phyloP scores from a whole-genome alignment of 2,113 vertebrate genomes.

The Diphyllodes magnificus region DNA sequence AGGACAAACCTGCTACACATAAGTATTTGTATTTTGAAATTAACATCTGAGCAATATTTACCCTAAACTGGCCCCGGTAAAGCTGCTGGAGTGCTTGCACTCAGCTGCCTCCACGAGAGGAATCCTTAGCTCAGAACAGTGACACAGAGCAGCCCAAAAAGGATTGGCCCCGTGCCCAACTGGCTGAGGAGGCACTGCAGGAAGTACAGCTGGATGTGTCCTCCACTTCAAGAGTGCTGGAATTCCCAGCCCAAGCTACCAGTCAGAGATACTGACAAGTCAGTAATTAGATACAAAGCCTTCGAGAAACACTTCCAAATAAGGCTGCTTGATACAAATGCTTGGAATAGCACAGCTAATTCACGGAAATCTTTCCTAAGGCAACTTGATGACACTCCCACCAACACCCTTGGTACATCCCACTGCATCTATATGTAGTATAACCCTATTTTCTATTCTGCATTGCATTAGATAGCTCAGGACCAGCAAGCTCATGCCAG shows the following conservation, averaged over 20 bases:
- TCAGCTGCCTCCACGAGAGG: background rate
- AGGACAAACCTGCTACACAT: background rate
- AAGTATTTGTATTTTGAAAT: background rate
- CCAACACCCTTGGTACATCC: background rate
- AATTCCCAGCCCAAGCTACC: background rate
- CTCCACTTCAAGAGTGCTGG: background rate
- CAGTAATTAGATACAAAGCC: background rate
- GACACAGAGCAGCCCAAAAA: background rate
- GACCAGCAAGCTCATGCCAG: background rate
- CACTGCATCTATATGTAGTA: background rate
- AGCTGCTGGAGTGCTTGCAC: background rate
- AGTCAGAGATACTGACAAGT: background rate
- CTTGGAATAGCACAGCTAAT: background rate
- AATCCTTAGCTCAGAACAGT: background rate
- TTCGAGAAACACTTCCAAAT: background rate
- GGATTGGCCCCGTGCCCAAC: accelerated
- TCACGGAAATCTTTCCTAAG: background rate
- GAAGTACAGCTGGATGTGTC: background rate
- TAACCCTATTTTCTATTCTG: background rate
- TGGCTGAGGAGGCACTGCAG: background rate
- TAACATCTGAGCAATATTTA: background rate
- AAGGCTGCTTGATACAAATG: background rate
- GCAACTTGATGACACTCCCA: background rate
- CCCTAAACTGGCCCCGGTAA: background rate
- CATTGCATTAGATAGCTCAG: background rate